Base-by-base conservation (phyloP, 2,888 invertebrate species). In the Monoplex corrugatus region DNA sequence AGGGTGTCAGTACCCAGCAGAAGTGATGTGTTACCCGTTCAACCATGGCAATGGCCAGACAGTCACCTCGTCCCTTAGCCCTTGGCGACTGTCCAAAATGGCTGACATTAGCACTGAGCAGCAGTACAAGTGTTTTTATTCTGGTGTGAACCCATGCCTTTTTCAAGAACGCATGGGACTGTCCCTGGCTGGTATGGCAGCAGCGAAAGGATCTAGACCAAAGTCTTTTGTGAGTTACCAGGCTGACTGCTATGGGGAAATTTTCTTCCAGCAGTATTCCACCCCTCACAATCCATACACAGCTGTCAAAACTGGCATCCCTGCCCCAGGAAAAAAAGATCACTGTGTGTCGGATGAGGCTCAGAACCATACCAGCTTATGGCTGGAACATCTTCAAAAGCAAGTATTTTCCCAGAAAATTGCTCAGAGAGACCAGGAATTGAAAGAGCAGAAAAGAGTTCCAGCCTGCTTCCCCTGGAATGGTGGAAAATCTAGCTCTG, bases 1-100 rank as follows among this genome's bases (percentile, higher is more conserved):
- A 13, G 93, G 92, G 23, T 92, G 92, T 84, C 94, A 94, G 87
- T 89, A 90, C 85, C 94, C 93, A 35, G 80, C 92, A 68, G 94
- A 94, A 86, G 91, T 89, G 5, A 89, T 92, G 86, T 91, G 90
- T n/a, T 91, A 92, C 72, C 88, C 88, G 23, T 91, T 92, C 43
- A 88, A 91, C 35, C 84, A 68, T 43, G 75, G 78, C 43, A 44
- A 72, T 19, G 80, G 85, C 23, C 86, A 86, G 1, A 89, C 92
- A 85, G 90, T 92, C 13, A 86, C 89, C n/a, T 57, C 90, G 32
- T 75, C 89, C 0, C 89, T 90, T 44, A 75, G 88, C 32, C 93
- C 93, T 23, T 92, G 91, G 91, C 91, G 90, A 63, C 89, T 92
- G 23, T 91, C 91, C 23, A 91, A 87, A 87, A 90, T 91, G 68